Evolutionary conservation across 2,797 vertebrate genomes (phyloP), one percentile per base, ranked within the genome.

Genomic region (Muscicapa comitata): DNA sequence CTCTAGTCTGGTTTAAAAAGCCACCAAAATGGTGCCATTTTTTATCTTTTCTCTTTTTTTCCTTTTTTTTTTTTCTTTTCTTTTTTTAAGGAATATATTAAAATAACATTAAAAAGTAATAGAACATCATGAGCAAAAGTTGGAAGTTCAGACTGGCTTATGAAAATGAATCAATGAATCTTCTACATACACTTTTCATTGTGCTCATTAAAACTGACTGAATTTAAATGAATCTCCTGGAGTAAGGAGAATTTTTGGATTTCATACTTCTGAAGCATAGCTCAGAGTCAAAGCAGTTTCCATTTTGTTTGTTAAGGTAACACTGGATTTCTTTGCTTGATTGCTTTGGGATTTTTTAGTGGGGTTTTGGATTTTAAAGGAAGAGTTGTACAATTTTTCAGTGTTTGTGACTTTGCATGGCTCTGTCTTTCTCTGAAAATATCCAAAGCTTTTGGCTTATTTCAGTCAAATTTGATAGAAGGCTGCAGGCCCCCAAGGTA

Each of bases 401-500:
- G 5, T 37, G 19, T 61, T 86, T 90, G 50, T 68, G 50, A 42
- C 21, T 76, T 92, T 48, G 7, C 47, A 10, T 75, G 54, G 28
- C 6, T 81, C 17, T 88, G 13, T 85, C 42, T 86, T 87, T 31
- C 20, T 65, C 59, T 63, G 53, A 47, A 90, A 91, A 71, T 20
- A 73, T 59, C 33, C 16, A 6, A 76, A 85, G 25, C 55, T 88
- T 20, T 70, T 73, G 84, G 51, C 24, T 87, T 55, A 67, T 96
- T 94, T 91, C 74, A 89, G 17, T 92, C 67, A 85, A 85, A 85
- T 79, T 74, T 95, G 84, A 91, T 84, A 91, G 87, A 87, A 57
- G 65, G 67, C 72, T 82, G 25, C 33, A 92, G 82, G 91, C 95
- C 78, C 93, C 91, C 33, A 74, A 67, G 63, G 89, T 92, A 92